Percentiles rank a stretch among this genome's conserved stretches.
Evolutionary conservation across 2,797 vertebrate genomes (phyloP).

Genomic region (Allobates femoralis): DNA sequence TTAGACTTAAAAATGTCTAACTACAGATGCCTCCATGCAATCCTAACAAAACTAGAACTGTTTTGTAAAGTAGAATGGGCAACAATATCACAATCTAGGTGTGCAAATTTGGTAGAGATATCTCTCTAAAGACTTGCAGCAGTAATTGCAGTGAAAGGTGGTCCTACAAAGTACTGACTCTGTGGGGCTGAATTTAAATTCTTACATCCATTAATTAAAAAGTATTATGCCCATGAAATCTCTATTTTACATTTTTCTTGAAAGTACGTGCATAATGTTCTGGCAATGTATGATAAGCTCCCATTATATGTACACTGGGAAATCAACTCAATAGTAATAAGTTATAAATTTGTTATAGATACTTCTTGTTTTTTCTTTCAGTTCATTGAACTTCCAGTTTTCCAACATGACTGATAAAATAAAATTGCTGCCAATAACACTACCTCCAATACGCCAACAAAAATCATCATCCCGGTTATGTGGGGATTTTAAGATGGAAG

Average conservation of each 20-base stretch:
- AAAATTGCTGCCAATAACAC: constrained; percentile 44
- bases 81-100: too few relatives aligned
- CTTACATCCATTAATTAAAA: not conserved
- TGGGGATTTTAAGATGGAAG: constrained; percentile 26
- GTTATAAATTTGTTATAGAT: constrained; percentile 12
- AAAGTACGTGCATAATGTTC: not conserved
- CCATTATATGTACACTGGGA: not conserved
- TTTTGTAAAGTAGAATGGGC: too few relatives aligned
- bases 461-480: constrained; percentile 36
- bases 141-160: too few relatives aligned
- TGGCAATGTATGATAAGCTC: not conserved
- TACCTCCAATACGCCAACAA: constrained; percentile 35
- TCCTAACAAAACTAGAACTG: too few relatives aligned
- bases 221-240: not conserved
- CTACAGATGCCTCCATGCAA: too few relatives aligned
- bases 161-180: too few relatives aligned
- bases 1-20: too few relatives aligned
- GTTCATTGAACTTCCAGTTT: constrained; percentile 27
- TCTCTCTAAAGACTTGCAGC: too few relatives aligned
- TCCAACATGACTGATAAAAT: constrained; percentile 36
- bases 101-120: too few relatives aligned
- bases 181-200: too few relatives aligned
- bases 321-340: not conserved
- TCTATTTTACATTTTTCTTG: not conserved
- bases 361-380: constrained; percentile 31